A percentile compares a stretch with the other conserved stretches of the same genome.
These are phyloP conservation scores for Linyphia triangularis DNA, from an alignment of 2,888 invertebrate genomes.

Conservation along the genomic window DNA sequence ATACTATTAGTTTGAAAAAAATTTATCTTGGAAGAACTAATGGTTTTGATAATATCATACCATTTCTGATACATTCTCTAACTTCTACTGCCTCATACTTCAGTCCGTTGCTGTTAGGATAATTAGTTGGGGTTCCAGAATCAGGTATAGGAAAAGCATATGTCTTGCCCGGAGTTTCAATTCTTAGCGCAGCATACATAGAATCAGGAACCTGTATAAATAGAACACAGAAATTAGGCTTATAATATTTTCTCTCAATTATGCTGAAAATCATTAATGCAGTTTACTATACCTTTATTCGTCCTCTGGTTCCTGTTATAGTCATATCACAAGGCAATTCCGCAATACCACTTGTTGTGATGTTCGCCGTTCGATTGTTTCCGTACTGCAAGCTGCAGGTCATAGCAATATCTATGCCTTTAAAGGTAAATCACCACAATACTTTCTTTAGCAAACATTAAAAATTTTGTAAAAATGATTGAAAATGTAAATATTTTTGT, in stretches of 20 bases:
- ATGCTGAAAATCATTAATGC: not conserved
- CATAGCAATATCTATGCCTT: constrained; percentile 85
- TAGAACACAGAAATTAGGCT: not conserved
- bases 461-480: too few species aligned
- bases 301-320: constrained; percentile 86
- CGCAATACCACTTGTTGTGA: constrained; percentile 80
- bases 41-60: constrained; percentile 81
- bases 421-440: not conserved
- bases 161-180: constrained; percentile 34
- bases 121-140: constrained; percentile 84
- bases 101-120: constrained; percentile 86
- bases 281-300: constrained; percentile 82
- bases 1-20: too few species aligned
- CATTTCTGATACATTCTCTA: constrained; percentile 85
- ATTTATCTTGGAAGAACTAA: too few species aligned
- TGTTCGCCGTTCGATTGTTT: constrained; percentile 84
- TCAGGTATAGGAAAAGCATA: constrained; percentile 84
- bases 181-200: constrained; percentile 50
- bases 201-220: constrained; percentile 40
- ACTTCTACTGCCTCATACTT: constrained; percentile 89
- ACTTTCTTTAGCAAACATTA: too few species aligned
- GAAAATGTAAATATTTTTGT: too few species aligned
- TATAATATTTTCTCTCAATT: not conserved
- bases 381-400: constrained; percentile 85
- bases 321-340: constrained; percentile 84